phyloP scores from a whole-genome alignment of 2,797 vertebrate species.

The Liparis tanakae region DNA sequence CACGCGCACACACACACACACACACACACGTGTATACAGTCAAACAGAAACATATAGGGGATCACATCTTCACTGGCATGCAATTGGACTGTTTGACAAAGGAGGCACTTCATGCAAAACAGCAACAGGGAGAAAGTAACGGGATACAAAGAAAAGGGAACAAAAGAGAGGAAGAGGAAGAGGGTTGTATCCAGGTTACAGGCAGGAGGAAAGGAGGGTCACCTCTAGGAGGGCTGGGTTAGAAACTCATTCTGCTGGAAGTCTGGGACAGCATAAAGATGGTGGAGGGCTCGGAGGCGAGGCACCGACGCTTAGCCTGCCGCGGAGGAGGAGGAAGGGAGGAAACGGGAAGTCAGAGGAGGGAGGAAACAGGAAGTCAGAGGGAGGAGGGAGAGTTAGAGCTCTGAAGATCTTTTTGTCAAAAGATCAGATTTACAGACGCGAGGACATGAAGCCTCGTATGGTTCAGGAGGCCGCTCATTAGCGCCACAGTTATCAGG shows the following conservation, averaged over 20 bases:
- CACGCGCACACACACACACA: constrained; percentile 6
- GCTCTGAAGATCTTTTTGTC: background rate
- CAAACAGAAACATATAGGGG: constrained; percentile 21
- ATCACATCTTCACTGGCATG: constrained; percentile 26
- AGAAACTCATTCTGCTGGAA: constrained; percentile 98
- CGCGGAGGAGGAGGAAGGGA: constrained; percentile 58
- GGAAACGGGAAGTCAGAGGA: constrained; percentile 63
- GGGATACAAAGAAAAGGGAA: constrained; percentile 60
- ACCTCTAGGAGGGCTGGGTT: constrained; percentile 73
- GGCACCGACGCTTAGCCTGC: constrained; percentile 92
- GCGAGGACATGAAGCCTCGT: background rate
- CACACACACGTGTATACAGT: constrained; percentile 17
- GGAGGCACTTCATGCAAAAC: constrained; percentile 29
- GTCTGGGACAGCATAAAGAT: constrained; percentile 99
- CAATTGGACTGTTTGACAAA: background rate
- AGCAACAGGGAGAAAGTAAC: background rate
- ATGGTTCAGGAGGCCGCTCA: too few species aligned
- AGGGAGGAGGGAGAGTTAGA: constrained; percentile 34
- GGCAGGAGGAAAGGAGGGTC: constrained; percentile 62
- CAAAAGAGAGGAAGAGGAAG: constrained; percentile 28
- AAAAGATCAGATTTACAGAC: background rate
- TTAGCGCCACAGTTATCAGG: background rate
- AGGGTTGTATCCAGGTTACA: background rate
- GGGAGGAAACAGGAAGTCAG: constrained; percentile 9
- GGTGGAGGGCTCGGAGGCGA: constrained; percentile 97